Evolutionary conservation across 2,113 vertebrate species (phyloP).

Genomic region (Periophthalmus modestus): DNA sequence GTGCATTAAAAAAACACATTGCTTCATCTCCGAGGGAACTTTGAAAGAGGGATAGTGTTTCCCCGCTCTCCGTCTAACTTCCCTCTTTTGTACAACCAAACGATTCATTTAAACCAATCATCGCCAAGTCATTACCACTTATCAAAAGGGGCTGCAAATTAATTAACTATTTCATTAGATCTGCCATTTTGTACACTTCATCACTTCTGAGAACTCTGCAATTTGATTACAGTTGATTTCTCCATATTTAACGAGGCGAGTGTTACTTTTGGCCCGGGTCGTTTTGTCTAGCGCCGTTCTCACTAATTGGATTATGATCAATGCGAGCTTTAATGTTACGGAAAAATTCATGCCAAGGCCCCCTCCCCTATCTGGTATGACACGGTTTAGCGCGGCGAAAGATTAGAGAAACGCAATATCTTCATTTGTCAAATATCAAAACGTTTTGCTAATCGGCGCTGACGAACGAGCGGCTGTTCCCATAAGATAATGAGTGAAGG

Average conservation of each 20-base stretch:
- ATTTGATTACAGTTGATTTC: slow-evolving; percentile 75
- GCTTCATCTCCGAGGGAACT: slow-evolving; percentile 73
- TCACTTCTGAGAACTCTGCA: slow-evolving; percentile 74
- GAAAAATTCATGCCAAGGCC: slow-evolving; percentile 57
- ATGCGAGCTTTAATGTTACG: slow-evolving; percentile 72
- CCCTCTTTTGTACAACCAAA: slow-evolving; percentile 57
- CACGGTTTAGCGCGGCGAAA: slow-evolving; percentile 55
- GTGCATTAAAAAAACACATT: slow-evolving; percentile 69
- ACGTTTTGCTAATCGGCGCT: slow-evolving; percentile 73
- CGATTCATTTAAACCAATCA: slow-evolving; percentile 78
- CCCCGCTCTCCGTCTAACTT: slow-evolving; percentile 49
- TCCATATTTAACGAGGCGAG: slow-evolving; percentile 72
- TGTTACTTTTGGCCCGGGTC: slow-evolving; percentile 50
- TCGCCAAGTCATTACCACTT: slow-evolving; percentile 76
- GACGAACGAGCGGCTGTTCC: slow-evolving; percentile 69
- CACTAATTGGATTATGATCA: slow-evolving; percentile 80
- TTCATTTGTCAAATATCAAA: slow-evolving; percentile 73
- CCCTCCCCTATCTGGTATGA: slow-evolving; percentile 64
- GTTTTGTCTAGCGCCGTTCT: slow-evolving; percentile 34
- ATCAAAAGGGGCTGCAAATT: slow-evolving; percentile 76
- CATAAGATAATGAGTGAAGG: slow-evolving; percentile 74
- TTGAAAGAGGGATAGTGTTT: slow-evolving; percentile 70
- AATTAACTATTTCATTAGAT: slow-evolving; percentile 80
- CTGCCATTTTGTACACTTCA: slow-evolving; percentile 72
- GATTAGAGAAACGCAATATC: slow-evolving; percentile 68